phyloP scores from a whole-genome alignment of 2,113 vertebrate species.

The Cynoglossus semilaevis region DNA sequence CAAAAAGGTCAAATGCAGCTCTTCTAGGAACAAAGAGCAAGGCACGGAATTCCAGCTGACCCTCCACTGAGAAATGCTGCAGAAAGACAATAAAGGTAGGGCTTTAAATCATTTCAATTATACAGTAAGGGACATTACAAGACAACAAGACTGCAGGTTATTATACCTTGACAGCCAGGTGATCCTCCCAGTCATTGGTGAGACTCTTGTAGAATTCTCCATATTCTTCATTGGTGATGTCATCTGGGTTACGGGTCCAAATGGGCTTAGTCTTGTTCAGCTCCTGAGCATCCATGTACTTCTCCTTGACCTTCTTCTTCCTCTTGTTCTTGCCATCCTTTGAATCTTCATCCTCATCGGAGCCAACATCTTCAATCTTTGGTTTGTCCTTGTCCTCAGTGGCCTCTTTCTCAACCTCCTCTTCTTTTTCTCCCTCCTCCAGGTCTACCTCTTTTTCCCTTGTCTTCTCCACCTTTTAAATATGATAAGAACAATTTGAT shows the following conservation, averaged over 20 bases:
- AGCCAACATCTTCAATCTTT: conserved; percentile 80
- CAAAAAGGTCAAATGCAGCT: conserved; percentile 94
- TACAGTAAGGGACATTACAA: background rate
- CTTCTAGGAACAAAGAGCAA: conserved; percentile 91
- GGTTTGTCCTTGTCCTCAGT: conserved; percentile 75
- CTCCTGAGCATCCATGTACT: conserved; percentile 80
- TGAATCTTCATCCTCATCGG: conserved; percentile 77
- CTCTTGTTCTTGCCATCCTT: conserved; percentile 78
- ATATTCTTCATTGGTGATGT: conserved; percentile 94
- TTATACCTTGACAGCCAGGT: conserved; percentile 79
- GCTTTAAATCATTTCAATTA: background rate
- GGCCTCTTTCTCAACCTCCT: conserved; percentile 69
- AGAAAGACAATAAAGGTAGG: background rate
- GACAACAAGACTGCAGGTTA: background rate
- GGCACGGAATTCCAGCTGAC: conserved; percentile 93
- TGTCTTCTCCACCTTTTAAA: conserved; percentile 86
- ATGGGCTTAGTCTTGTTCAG: conserved; percentile 86
- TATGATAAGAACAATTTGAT: background rate
- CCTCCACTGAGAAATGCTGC: conserved; percentile 97
- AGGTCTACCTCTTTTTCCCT: conserved; percentile 86
- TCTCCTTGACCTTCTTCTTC: conserved; percentile 84
- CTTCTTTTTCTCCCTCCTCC: conserved; percentile 78
- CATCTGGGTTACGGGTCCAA: conserved; percentile 95
- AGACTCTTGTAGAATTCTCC: conserved; percentile 97
- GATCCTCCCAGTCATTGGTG: conserved; percentile 85